phyloP scores from a whole-genome alignment of 1,140 invertebrate genomes.

The Brachionus rubens region DNA sequence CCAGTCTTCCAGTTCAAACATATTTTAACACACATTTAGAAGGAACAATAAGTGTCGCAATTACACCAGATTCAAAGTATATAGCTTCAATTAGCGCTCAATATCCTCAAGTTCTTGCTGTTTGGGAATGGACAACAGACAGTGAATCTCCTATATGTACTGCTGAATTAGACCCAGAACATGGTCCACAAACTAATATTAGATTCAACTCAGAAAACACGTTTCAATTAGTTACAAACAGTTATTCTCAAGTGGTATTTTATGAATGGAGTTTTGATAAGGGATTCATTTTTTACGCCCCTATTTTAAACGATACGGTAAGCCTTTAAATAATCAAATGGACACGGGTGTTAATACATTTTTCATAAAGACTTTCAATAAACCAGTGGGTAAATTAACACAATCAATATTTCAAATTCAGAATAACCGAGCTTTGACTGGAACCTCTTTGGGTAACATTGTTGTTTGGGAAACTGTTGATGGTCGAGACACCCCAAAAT shows the following conservation, averaged over 20 bases:
- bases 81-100: constrained; percentile 57
- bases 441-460: constrained; percentile 59
- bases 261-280: constrained; percentile 56
- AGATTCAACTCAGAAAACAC: constrained; percentile 57
- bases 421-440: constrained; percentile 54
- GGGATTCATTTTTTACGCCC: constrained; percentile 8
- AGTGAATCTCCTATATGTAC: constrained; percentile 56
- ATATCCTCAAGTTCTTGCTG: constrained; percentile 55
- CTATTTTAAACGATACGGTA: constrained; percentile 20
- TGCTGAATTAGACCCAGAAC: constrained; percentile 53
- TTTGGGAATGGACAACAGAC: constrained; percentile 61
- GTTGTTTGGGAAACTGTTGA: constrained; percentile 55
- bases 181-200: constrained; percentile 57
- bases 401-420: constrained; percentile 58
- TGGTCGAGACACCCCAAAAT: background rate
- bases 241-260: constrained; percentile 59
- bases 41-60: constrained; percentile 55
- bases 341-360: background rate
- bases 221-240: constrained; percentile 58
- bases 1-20: constrained; percentile 55
- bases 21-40: constrained; percentile 57
- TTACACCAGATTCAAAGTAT: constrained; percentile 59
- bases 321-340: background rate
- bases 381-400: constrained; percentile 58
- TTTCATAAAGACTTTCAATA: constrained; percentile 57